These are phyloP conservation scores for Saguinus imperator DNA, from an alignment of 2,113 vertebrate species.

Conservation along the genomic window DNA sequence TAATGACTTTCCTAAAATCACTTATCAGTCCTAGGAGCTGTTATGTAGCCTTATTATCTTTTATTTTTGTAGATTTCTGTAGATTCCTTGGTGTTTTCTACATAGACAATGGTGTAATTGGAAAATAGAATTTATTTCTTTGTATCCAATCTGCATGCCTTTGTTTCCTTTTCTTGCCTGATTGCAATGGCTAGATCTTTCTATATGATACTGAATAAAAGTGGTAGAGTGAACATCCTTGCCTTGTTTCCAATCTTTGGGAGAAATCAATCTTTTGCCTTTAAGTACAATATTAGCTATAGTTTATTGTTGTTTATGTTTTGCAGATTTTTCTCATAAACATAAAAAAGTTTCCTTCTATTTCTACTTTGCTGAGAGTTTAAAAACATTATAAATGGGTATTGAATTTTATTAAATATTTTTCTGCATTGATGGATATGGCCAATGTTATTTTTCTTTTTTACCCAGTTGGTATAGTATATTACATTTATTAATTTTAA, in stretches of 20 bases:
- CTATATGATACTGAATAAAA: background rate
- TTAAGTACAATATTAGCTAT: background rate
- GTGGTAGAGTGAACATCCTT: background rate
- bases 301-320: background rate
- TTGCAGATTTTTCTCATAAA: background rate
- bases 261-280: background rate
- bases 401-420: conserved; percentile 3
- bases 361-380: background rate
- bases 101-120: background rate
- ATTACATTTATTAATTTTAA: conserved; percentile 8
- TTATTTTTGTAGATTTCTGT: background rate
- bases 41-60: background rate
- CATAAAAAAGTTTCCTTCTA: background rate
- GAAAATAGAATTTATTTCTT: conserved; percentile 1
- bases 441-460: background rate
- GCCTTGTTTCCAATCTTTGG: background rate
- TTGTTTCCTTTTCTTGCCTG: background rate
- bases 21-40: background rate
- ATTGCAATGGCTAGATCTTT: background rate
- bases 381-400: background rate
- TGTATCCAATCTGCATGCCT: background rate
- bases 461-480: background rate
- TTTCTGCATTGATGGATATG: background rate
- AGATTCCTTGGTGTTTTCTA: background rate
- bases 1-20: background rate